Base-by-base conservation (phyloP, 2,888 invertebrate genomes). In the Galerucella nymphaeae region DNA sequence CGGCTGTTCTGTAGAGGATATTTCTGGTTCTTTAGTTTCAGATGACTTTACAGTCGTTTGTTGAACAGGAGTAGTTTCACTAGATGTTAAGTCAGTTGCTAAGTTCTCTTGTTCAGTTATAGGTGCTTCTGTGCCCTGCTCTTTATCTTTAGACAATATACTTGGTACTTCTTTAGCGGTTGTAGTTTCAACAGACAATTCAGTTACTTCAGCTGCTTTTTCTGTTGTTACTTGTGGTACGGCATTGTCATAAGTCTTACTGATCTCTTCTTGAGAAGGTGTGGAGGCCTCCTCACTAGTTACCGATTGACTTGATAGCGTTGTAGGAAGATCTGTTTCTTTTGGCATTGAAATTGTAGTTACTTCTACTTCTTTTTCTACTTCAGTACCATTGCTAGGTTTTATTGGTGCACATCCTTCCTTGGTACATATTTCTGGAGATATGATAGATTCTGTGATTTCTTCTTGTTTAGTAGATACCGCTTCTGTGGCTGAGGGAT, bases 391-490 rank as follows among this genome's bases (percentile, higher is more conserved):
- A 2, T n/a, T 14, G 38, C 59, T 38, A 5, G 61, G 61, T 41
- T 61, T 41, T n/a, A 38, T n/a, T 58, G 58, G 38, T 58, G 53
- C 53, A 48, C 71, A 48, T 64, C 59, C 58, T 41, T 69, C 63
- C 48, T 66, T 70, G 16, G 66, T 45, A 23, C 70, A 55, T 23
- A 59, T 73, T 64, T 58, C 64, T 62, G 38, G 50, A n/a, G 57
- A 45, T 58, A 57, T 58, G 23, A 18, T 18, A 8, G 57, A 18
- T 23, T 70, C 64, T 57, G 71, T 73, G n/a, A 73, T 70, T 62
- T 76, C 71, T 30, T 74, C 70, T 18, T 58, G 23, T 30, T 30
- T 30, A 30, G 23, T 30, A 30, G 23, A 30, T 30, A 30, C 23
- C 2, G 23, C 4, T 30, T 30, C 23, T 5, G 23, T 30, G 4